Evolutionary conservation across 2,888 invertebrate genomes (phyloP).

Genomic region (Halocaridina rubra): DNA sequence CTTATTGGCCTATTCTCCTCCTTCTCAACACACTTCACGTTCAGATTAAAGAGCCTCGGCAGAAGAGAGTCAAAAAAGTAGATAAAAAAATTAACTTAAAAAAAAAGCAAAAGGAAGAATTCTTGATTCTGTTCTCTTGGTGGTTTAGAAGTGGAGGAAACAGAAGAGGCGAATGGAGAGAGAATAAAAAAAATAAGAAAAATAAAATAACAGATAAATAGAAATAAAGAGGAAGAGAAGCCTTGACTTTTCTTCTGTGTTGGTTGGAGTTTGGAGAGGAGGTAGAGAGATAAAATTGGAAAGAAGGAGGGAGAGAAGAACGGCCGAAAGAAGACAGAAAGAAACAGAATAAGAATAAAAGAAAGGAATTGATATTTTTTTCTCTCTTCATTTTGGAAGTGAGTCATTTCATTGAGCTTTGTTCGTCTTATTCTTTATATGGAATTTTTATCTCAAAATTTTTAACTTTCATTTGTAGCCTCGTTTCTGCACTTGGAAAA

Average conservation of each 20-base stretch:
- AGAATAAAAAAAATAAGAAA: neutral
- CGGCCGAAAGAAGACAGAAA: neutral
- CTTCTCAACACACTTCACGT: constrained; percentile 56
- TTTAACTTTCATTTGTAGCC: no score
- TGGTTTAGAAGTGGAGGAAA: neutral
- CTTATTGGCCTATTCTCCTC: constrained; percentile 62
- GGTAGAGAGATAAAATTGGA: neutral
- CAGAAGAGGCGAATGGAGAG: neutral
- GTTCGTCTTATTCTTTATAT: no score
- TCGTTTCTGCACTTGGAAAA: no score
- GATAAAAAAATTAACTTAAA: no score
- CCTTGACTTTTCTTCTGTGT: no score
- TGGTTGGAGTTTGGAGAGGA: no score
- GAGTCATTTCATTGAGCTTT: no score
- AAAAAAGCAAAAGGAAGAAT: neutral
- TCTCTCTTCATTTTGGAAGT: neutral
- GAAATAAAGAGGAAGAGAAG: neutral
- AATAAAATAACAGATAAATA: neutral
- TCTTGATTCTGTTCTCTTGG: neutral
- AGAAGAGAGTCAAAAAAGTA: no score
- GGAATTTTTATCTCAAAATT: no score
- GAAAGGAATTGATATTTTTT: no score
- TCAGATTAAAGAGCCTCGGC: constrained; percentile 52
- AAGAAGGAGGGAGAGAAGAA: neutral
- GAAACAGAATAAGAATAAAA: no score